phyloP scores from a whole-genome alignment of 2,113 vertebrate genomes.

The Gnathonemus longibarbis region DNA sequence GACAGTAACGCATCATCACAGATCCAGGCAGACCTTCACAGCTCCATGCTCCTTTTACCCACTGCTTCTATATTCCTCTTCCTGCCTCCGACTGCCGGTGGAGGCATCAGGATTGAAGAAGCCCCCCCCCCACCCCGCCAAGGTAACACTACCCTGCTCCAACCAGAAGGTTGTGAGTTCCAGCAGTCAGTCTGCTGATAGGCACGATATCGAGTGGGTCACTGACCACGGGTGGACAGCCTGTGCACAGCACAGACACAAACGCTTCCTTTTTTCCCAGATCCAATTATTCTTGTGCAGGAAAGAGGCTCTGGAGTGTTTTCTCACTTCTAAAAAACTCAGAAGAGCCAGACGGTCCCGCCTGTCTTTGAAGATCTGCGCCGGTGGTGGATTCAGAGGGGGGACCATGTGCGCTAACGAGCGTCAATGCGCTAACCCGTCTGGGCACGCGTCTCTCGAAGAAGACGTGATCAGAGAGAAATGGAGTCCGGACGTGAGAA shows the following conservation, averaged over 20 bases:
- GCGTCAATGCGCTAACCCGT: background rate
- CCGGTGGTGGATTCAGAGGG: background rate
- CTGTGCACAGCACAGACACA: background rate
- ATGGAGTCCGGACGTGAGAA: background rate
- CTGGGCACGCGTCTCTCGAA: background rate
- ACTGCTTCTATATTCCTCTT: background rate
- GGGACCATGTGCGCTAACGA: background rate
- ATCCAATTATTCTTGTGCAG: background rate
- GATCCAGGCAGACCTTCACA: no score
- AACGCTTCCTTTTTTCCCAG: background rate
- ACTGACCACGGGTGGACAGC: background rate
- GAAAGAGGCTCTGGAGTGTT: background rate
- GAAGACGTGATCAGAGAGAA: background rate
- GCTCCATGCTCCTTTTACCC: background rate
- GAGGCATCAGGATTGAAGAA: background rate
- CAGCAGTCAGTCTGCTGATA: background rate
- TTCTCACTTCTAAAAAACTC: background rate
- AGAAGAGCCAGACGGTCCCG: background rate
- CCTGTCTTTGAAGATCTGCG: background rate
- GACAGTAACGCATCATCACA: background rate
- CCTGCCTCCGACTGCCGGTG: no score
- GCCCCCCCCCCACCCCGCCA: background rate
- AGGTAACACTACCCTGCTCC: background rate
- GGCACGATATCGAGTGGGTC: background rate
- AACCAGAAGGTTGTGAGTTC: background rate